Evolutionary conservation across 2,797 vertebrate species (phyloP), one percentile per base, ranked within the genome.

Genomic region (Tachyglossus aculeatus): DNA sequence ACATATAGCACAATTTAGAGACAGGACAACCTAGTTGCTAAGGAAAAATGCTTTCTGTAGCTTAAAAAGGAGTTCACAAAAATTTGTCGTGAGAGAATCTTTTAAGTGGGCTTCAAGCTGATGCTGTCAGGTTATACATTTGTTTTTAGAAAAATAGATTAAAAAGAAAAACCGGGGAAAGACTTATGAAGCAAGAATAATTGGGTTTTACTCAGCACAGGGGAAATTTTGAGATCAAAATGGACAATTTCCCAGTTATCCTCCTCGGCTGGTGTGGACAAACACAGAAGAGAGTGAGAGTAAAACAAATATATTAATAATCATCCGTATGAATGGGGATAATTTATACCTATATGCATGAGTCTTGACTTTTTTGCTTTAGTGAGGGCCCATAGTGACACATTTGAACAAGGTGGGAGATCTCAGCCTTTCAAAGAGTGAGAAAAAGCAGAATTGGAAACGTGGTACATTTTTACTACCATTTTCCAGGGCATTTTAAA

Each of bases 61-160:
- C 24, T 69, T 73, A 71, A 61, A 58, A 66, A 25, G 45, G 54
- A 73, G n/a, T 76, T 81, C 75, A 71, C 14, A 19, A 40, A 74
- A 81, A 86, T 45, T 65, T 67, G 24, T 82, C 41, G 75, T 70
- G 44, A 81, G 61, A 52, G 12, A 79, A 82, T 76, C 51, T 59
- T 82, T 24, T 25, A 63, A 75, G 24, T 36, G 50, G 21, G 19
- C 66, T 85, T 77, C 32, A n/a, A 72, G 57, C 5, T 59, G 53
- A 58, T 53, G 50, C 19, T 12, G 4, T 36, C 12, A 7, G 41
- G 14, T 39, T 74, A 32, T 0, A 11, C 4, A 19, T 73, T 75
- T 68, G 37, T 53, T n/a, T n/a, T 21, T 44, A 27, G 69, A 11
- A 12, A 47, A 27, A 45, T 47, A 33, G 21, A 67, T 67, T 5